Conservation (phyloP, 1,140 invertebrate species). For the Monomorium pharaonis region DNA sequence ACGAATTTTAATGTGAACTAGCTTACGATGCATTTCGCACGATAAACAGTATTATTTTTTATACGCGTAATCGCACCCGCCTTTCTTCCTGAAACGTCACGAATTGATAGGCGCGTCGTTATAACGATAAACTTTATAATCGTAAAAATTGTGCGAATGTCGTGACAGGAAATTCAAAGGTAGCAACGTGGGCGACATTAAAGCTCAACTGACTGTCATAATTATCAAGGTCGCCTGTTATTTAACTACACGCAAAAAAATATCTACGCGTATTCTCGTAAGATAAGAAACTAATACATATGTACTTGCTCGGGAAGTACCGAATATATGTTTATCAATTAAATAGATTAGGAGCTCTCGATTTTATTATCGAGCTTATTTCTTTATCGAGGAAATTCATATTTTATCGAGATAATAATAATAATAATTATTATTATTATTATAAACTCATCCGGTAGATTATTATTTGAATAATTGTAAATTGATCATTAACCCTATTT, state of each 20-base stretch:
- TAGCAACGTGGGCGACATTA: neutral
- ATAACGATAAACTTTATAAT: conserved; percentile 10
- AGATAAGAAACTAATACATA: conserved; percentile 3
- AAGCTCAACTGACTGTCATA: conserved; percentile 1
- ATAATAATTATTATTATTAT: too few species aligned
- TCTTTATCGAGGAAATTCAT: neutral
- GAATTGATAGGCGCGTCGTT: neutral
- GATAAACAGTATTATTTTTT: conserved; percentile 23
- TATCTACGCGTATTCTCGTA: neutral
- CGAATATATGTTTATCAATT: neutral
- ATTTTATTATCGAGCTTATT: neutral
- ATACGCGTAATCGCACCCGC: neutral
- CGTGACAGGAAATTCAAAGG: conserved; percentile 10
- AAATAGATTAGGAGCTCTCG: neutral
- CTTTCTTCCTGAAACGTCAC: conserved; percentile 5
- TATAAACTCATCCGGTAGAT: neutral
- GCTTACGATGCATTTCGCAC: neutral
- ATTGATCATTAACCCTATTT: neutral
- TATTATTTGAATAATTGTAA: neutral
- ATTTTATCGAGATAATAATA: neutral
- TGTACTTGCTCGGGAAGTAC: neutral
- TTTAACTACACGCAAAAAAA: conserved; percentile 27
- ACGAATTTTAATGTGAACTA: neutral
- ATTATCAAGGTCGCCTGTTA: conserved; percentile 37
- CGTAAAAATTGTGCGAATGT: neutral